Conservation (phyloP, 2,113 vertebrate species). For the Nyctibius bracteatus region DNA sequence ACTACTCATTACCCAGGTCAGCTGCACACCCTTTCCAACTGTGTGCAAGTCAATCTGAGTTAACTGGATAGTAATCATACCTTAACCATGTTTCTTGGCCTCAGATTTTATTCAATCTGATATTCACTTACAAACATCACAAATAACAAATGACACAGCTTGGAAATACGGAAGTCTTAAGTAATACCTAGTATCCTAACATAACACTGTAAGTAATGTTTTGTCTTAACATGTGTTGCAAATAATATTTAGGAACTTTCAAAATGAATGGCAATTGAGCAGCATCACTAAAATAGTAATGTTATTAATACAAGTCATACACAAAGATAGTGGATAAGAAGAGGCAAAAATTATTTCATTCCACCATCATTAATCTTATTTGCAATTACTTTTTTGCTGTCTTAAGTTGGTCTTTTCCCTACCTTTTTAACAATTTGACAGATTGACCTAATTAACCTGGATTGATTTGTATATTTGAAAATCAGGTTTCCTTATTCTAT, state of each 20-base stretch:
- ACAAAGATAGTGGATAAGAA: not conserved
- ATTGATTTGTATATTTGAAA: not conserved
- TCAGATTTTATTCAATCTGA: not conserved
- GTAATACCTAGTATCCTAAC: not conserved
- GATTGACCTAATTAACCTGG: not conserved
- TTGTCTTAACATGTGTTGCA: not conserved
- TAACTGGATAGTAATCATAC: not conserved
- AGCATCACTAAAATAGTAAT: not conserved
- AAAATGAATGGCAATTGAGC: not conserved
- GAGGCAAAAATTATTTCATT: not conserved
- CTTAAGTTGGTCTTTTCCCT: not conserved
- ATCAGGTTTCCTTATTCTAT: not conserved
- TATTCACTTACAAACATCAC: not conserved
- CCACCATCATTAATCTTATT: not conserved
- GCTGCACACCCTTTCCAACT: not conserved
- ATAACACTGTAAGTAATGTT: not conserved
- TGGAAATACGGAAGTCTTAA: not conserved
- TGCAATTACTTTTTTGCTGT: not conserved
- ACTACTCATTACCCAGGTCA: conserved; percentile 1
- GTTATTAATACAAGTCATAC: not conserved
- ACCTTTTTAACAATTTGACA: not conserved
- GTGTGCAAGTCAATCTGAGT: not conserved
- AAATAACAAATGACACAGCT: not conserved
- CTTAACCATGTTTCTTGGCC: not conserved
- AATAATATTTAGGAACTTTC: not conserved